A percentile compares a stretch with the other conserved stretches of the same genome.
These are phyloP conservation scores for Cottoperca gobio DNA, from an alignment of 2,797 vertebrate genomes.

Conservation along the genomic window DNA sequence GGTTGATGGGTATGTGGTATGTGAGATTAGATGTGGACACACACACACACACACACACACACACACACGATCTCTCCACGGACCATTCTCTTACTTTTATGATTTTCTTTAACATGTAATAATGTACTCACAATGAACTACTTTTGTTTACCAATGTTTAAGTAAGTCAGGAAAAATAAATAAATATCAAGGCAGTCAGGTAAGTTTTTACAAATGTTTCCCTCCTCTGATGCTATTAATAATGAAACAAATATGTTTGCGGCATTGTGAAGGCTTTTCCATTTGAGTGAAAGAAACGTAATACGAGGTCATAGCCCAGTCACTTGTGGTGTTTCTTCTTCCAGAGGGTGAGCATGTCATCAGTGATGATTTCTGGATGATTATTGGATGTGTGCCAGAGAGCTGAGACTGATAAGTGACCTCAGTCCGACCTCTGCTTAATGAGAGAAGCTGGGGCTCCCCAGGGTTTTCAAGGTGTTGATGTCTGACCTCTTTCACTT, in stretches of 20 bases:
- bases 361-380: constrained; percentile 11
- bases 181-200: neutral
- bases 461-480: neutral
- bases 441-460: constrained; percentile 28
- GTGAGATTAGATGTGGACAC: too few relatives aligned
- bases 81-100: neutral
- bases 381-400: constrained; percentile 30
- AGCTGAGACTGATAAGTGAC: constrained; percentile 30
- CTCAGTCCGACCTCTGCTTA: constrained; percentile 30
- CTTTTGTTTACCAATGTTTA: neutral
- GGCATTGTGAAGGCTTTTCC: neutral
- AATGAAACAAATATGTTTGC: too few relatives aligned
- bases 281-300: neutral
- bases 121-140: neutral
- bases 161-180: neutral
- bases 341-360: neutral
- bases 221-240: too few relatives aligned
- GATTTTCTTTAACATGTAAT: neutral
- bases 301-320: neutral
- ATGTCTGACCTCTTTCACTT: constrained; percentile 32
- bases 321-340: neutral
- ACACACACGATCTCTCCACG: too few relatives aligned
- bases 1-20: too few relatives aligned
- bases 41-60: too few relatives aligned
- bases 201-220: neutral